Conservation (phyloP, 2,888 invertebrate genomes). For the Epinotia ramella region DNA sequence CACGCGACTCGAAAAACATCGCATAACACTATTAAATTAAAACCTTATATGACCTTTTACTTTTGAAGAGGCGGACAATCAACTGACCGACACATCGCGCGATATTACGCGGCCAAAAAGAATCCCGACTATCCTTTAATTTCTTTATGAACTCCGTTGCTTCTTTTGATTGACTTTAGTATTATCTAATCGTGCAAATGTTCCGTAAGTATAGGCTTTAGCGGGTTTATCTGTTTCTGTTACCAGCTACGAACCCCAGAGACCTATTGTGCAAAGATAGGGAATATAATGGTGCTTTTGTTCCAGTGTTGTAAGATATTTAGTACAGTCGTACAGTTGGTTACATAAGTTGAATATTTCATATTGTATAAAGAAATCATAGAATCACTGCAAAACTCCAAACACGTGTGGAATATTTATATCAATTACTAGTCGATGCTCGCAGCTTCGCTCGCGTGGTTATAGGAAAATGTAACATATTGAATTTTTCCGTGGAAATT, state of each 20-base stretch:
- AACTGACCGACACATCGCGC: constrained; percentile 50
- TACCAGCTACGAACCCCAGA: constrained; percentile 10
- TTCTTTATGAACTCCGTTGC: no score
- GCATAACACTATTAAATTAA: not conserved
- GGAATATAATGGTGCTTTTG: constrained; percentile 3
- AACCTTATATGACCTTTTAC: not conserved
- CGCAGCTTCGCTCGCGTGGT: no score
- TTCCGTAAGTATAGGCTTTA: constrained; percentile 11
- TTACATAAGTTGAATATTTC: not conserved
- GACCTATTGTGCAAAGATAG: constrained; percentile 16
- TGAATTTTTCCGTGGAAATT: no score
- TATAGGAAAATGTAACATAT: no score
- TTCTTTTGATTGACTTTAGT: not conserved
- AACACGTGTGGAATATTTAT: not conserved
- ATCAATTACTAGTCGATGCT: no score
- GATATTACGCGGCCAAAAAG: constrained; percentile 12
- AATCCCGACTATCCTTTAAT: not conserved
- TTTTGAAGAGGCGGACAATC: not conserved
- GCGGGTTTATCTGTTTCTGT: constrained; percentile 4
- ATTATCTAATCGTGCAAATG: constrained; percentile 26
- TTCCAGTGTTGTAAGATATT: not conserved
- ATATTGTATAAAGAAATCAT: not conserved
- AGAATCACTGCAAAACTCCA: not conserved
- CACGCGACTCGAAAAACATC: not conserved
- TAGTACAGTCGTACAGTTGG: not conserved